Evolutionary conservation across 1,140 invertebrate genomes (phyloP).

Genomic region (Brevipalpus yothersi): DNA sequence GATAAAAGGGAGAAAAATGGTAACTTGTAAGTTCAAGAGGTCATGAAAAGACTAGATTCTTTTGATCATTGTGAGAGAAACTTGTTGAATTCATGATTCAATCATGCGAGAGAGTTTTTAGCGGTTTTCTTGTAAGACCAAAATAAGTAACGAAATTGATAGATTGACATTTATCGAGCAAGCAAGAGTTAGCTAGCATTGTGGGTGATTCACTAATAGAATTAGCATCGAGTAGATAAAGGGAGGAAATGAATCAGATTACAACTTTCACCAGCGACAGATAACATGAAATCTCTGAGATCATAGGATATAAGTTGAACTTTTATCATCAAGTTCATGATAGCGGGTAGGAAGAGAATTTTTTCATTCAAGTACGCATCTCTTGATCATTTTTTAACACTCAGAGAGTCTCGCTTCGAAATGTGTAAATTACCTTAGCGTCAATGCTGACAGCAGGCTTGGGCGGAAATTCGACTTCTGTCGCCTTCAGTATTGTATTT

Average conservation of each 20-base stretch:
- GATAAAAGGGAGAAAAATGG: no score
- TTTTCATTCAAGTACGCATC: slow-evolving; percentile 1
- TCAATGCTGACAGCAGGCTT: slow-evolving; percentile 92
- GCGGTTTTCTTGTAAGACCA: no score
- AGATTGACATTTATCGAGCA: no score
- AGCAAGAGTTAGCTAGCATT: no score
- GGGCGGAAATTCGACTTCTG: slow-evolving; percentile 92
- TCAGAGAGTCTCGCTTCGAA: slow-evolving; percentile 24
- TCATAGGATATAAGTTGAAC: not conserved
- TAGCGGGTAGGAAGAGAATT: not conserved
- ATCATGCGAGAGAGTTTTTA: no score
- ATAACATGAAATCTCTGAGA: not conserved
- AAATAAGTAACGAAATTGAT: no score
- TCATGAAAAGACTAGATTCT: no score
- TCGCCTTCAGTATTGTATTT: slow-evolving; percentile 97
- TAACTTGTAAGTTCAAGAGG: no score
- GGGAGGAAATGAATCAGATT: not conserved
- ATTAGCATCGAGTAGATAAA: not conserved
- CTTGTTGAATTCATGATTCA: no score
- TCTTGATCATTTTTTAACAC: slow-evolving; percentile 1
- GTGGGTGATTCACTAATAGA: not conserved
- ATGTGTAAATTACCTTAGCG: slow-evolving; percentile 39
- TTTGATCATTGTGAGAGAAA: no score
- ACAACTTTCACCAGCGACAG: no score
- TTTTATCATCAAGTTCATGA: not conserved